Evolutionary conservation across 2,888 invertebrate genomes (phyloP).

Genomic region (Dexiosoma caninum): DNA sequence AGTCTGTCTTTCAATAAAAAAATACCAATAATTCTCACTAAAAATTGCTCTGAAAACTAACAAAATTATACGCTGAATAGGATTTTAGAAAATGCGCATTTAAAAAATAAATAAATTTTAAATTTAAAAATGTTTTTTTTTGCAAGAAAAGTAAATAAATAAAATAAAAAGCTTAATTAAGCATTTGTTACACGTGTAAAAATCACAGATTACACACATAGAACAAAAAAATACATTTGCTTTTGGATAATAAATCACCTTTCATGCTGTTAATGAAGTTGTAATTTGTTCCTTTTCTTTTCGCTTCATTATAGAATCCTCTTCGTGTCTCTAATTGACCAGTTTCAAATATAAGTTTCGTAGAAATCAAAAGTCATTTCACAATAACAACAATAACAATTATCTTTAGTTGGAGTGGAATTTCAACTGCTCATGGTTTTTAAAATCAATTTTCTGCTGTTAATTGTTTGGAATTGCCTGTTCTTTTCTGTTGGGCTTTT

Average conservation of each 20-base stretch:
- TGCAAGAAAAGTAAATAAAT: too few species aligned
- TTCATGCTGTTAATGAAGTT: not conserved
- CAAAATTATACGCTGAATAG: too few species aligned
- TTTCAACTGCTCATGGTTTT: not conserved
- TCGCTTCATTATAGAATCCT: not conserved
- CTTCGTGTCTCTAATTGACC: conserved; percentile 27
- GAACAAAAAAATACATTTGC: not conserved
- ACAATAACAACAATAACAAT: not conserved
- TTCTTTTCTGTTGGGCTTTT: not conserved
- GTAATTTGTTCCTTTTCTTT: not conserved
- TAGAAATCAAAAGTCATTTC: conserved; percentile 41
- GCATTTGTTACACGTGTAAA: too few species aligned
- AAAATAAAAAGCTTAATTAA: too few species aligned
- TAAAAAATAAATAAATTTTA: too few species aligned
- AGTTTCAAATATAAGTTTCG: conserved; percentile 1
- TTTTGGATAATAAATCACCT: not conserved
- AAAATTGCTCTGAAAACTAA: too few species aligned
- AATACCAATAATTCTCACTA: too few species aligned
- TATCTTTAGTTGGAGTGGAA: not conserved
- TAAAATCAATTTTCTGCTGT: conserved; percentile 34
- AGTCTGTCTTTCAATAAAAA: too few species aligned
- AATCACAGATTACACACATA: too few species aligned
- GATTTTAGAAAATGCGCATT: too few species aligned
- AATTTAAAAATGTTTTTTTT: too few species aligned
- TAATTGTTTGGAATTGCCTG: conserved; percentile 42